These are phyloP conservation scores for Drosophila helvetica DNA, from an alignment of 2,888 invertebrate genomes.

Conservation along the genomic window DNA sequence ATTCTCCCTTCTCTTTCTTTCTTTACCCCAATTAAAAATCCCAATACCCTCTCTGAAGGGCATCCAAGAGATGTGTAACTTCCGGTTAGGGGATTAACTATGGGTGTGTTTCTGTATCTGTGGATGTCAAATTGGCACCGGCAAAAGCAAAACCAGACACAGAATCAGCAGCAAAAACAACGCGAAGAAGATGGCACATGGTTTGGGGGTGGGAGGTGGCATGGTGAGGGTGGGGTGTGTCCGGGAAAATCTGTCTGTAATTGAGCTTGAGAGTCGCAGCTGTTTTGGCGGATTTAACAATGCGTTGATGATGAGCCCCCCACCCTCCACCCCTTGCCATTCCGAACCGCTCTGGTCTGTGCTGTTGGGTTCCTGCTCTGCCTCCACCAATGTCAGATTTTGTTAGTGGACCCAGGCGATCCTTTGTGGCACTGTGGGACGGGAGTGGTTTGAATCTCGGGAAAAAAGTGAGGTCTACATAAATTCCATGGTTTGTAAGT, in stretches of 20 bases:
- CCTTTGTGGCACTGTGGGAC: background rate
- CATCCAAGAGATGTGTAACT: conserved; percentile 33
- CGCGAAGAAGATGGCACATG: background rate
- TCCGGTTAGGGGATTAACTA: conserved; percentile 42
- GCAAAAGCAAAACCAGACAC: background rate
- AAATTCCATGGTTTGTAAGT: background rate
- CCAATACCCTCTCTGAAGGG: background rate
- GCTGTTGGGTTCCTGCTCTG: background rate
- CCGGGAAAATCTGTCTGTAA: conserved; percentile 53
- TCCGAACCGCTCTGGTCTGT: background rate
- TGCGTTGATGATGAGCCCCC: conserved; percentile 64
- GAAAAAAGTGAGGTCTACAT: background rate
- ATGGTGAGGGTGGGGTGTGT: conserved; percentile 1
- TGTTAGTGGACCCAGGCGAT: background rate
- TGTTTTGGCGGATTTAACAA: conserved; percentile 61
- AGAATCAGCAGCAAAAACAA: conserved; percentile 5
- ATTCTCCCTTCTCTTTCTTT: background rate
- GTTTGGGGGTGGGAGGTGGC: background rate
- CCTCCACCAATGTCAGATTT: background rate
- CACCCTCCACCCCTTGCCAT: background rate
- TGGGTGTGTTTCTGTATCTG: background rate
- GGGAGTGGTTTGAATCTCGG: background rate
- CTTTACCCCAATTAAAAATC: background rate
- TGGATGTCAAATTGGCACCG: conserved; percentile 39
- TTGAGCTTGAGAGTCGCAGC: conserved; percentile 61